Evolutionary conservation across 2,888 invertebrate species (phyloP).

Genomic region (Apomyelois bistriatella): DNA sequence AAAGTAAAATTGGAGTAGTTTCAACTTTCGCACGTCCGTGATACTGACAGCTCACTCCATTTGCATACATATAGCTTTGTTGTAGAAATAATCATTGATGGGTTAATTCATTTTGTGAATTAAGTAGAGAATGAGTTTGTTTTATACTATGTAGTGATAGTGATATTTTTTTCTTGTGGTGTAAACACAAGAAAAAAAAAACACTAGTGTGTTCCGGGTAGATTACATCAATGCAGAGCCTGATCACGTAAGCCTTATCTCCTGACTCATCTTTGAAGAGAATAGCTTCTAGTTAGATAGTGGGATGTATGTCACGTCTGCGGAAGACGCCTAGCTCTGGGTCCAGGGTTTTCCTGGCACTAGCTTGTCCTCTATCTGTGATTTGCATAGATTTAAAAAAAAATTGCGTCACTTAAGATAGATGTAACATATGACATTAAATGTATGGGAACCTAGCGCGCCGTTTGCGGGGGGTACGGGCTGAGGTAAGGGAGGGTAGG

Average conservation of each 20-base stretch:
- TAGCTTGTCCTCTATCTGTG: background rate
- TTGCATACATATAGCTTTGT: background rate
- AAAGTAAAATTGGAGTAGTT: slow-evolving; percentile 4
- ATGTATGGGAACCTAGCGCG: no score
- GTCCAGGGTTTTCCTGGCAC: slow-evolving; percentile 12
- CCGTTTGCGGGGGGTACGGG: no score
- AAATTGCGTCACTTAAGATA: no score
- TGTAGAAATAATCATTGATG: background rate
- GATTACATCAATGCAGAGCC: background rate
- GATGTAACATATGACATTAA: no score
- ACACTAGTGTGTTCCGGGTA: background rate
- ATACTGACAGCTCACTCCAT: background rate
- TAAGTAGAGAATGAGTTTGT: no score
- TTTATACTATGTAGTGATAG: no score
- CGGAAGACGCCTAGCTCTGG: slow-evolving; percentile 2
- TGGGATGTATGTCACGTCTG: background rate
- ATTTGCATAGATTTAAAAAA: background rate
- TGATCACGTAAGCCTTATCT: background rate
- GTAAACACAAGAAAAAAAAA: no score
- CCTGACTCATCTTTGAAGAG: background rate
- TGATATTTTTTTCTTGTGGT: no score
- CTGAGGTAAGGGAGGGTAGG: no score
- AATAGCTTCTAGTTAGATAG: no score
- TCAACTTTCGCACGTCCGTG: background rate
- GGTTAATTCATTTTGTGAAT: no score